Evolutionary conservation across 2,113 vertebrate species (phyloP), one percentile per base, ranked within the genome.

Genomic region (Polypterus bichir): DNA sequence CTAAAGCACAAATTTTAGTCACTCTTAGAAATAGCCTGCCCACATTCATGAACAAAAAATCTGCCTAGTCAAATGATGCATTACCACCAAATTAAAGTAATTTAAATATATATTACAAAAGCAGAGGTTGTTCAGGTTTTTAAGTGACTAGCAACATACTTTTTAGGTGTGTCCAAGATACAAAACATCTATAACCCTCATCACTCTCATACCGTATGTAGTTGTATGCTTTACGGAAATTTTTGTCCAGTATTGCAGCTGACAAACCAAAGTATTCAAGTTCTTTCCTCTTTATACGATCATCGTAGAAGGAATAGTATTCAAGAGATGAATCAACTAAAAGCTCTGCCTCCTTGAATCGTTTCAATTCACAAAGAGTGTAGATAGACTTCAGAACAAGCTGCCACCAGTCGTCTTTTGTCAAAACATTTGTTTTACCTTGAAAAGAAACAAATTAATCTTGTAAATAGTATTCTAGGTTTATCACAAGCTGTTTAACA

Each of bases 381-480:
- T 86, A 84, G 47, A 98, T 78, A 0, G 91, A 90, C 77, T 87
- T 91, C 67, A 93, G 70, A 44, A 98, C 79, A 64, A 98, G 87
- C 75, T 86, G 89, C 96, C 96, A 99, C 96, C 96, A 99, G 78
- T 97, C 95, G 9, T 98, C 95, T 69, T 84, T 92, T 3, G 91
- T 89, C 71, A 99, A 73, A 8, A 99, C 91, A 0, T 89, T 97
- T 1, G 92, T 95, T 73, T 88, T 88, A 48, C 87, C 87, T 86
- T 64, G 5, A 1, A 60, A 47, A 27, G 27, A 6, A 51, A 27
- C 27, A 27, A 2, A 27, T 27, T 27, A 7, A 62, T 53, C 27
- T 27, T 27, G 27, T 27, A 27, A 27, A 27, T 27, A 27, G 27
- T 27, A 27, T 27, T 27, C 27, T 27, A 27, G 27, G 27, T 27